A percentile compares a stretch with the other conserved stretches of the same genome.
Conservation (phyloP, 2,888 invertebrate species). For the Polymixis flavicincta region DNA sequence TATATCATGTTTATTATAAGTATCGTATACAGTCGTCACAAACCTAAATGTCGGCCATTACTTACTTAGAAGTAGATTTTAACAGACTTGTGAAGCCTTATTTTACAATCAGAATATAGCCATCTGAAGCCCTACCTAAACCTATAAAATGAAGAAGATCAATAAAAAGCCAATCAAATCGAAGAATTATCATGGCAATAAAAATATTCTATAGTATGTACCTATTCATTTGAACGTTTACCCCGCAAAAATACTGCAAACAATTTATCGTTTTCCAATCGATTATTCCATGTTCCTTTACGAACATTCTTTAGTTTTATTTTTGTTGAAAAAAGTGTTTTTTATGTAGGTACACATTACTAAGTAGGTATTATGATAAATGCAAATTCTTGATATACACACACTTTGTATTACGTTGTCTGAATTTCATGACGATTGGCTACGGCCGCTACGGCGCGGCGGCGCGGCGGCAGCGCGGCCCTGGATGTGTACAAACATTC, state of each 20-base stretch:
- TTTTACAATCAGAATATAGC: not conserved
- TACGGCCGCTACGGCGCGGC: constrained; percentile 41
- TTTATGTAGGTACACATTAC: not conserved
- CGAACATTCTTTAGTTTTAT: not conserved
- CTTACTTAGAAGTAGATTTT: not conserved
- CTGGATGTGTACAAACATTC: constrained; percentile 8
- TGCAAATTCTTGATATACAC: constrained; percentile 34
- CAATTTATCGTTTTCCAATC: not conserved
- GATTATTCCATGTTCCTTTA: not conserved
- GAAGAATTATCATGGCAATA: not conserved
- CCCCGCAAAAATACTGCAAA: not conserved
- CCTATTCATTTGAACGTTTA: too few species aligned
- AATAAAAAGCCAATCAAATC: not conserved
- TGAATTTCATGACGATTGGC: constrained; percentile 63
- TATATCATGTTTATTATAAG: not conserved
- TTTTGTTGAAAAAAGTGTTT: constrained; percentile 10
- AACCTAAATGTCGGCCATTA: not conserved
- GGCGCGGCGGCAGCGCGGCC: too few species aligned
- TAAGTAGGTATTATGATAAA: constrained; percentile 8
- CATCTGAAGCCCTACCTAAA: not conserved
- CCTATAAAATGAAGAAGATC: not conserved
- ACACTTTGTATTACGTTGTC: constrained; percentile 32
- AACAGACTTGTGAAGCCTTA: not conserved
- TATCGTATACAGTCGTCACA: not conserved
- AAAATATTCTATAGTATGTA: not conserved